A percentile compares a stretch with the other conserved stretches of the same genome.
phyloP scores from a whole-genome alignment of 2,113 vertebrate genomes.

The Hyperopisus bebe region DNA sequence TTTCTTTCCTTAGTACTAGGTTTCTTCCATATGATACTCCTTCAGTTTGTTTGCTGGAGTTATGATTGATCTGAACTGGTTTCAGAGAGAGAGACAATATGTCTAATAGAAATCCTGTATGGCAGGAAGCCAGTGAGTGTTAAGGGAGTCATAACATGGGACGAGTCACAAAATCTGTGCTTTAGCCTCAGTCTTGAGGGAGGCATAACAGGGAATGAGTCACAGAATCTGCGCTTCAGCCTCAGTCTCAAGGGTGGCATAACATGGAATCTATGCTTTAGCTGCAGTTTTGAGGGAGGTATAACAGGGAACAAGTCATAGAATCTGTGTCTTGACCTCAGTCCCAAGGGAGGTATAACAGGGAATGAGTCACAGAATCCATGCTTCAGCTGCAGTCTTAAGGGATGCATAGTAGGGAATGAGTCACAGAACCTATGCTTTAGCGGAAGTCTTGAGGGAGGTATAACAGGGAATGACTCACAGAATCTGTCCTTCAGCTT shows the following conservation, averaged over 20 bases:
- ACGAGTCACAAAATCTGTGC: not conserved
- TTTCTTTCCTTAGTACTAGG: no score
- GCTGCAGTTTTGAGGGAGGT: no score
- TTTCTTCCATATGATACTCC: not conserved
- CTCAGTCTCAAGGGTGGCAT: not conserved
- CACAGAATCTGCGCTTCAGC: not conserved
- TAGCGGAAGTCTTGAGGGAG: not conserved
- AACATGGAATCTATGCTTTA: no score
- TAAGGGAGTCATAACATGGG: not conserved
- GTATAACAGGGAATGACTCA: not conserved
- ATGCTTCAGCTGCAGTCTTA: no score
- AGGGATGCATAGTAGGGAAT: not conserved
- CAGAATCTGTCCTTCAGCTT: not conserved
- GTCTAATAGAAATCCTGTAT: not conserved
- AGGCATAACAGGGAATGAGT: not conserved
- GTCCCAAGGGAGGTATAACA: not conserved
- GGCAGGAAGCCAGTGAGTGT: not conserved
- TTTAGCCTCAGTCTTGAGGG: not conserved
- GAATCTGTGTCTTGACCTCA: not conserved
- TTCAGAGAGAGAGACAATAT: not conserved
- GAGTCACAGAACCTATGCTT: not conserved
- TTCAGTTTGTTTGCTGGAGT: not conserved
- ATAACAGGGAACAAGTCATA: not conserved
- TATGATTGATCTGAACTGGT: not conserved
- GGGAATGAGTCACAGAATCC: not conserved